Conservation (phyloP, 2,797 vertebrate genomes). For the Heliangelus exortis region DNA sequence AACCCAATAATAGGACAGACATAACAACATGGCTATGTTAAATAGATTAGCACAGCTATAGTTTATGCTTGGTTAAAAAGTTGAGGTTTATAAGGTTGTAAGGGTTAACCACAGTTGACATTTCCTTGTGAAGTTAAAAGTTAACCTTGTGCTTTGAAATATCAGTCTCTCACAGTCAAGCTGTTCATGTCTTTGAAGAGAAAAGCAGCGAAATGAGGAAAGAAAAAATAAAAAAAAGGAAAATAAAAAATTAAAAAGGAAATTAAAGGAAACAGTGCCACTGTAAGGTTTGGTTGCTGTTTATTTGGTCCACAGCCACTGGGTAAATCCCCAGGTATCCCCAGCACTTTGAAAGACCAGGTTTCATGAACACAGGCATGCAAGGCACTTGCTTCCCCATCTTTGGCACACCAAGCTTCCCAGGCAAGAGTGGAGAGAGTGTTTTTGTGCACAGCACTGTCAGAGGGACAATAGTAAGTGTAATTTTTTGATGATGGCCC, state of each 20-base stretch:
- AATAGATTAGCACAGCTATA: background rate
- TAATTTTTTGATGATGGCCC: background rate
- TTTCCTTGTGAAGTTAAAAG: background rate
- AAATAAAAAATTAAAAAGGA: no score
- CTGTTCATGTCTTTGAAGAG: background rate
- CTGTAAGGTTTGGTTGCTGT: background rate
- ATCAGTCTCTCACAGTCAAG: fast-evolving
- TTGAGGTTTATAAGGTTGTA: background rate
- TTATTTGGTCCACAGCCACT: background rate
- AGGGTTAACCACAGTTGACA: background rate
- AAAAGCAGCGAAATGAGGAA: background rate
- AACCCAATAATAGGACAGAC: background rate
- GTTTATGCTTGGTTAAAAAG: background rate
- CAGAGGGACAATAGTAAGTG: background rate
- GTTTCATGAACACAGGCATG: fast-evolving
- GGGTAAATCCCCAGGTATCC: background rate
- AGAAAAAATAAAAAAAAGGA: no score
- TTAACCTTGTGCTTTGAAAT: background rate
- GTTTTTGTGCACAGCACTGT: background rate
- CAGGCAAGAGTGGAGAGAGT: fast-evolving
- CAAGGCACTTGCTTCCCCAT: background rate
- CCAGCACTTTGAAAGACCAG: background rate
- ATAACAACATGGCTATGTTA: no score
- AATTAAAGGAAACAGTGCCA: no score
- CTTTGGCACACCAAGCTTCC: background rate